Evolutionary conservation across 2,797 vertebrate genomes (phyloP), one percentile per base, ranked within the genome.

Genomic region (Carapus acus): DNA sequence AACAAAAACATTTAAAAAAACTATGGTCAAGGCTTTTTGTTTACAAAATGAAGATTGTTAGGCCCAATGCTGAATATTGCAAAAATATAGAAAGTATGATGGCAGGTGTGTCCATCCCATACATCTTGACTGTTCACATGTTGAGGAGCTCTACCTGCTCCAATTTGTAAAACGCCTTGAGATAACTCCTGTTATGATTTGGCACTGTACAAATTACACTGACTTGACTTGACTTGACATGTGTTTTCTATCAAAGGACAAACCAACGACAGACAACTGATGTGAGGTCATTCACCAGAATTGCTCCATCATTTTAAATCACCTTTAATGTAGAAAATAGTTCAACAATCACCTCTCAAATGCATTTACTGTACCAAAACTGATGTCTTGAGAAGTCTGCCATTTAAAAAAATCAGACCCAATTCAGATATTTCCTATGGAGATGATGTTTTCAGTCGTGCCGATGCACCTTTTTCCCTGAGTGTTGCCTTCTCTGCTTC

Each of bases 401-500:
- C 40, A 50, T 40, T 45, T 23, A 20, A 16, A 49, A 21, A 24
- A 47, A 62, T 46, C 54, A 34, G 8, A 21, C 9, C 5, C 13
- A 15, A 33, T 6, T 18, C 20, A 15, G 27, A 11, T 33, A 7
- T 18, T 19, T 17, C 16, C 47, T 27, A 13, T 14, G 13, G 3
- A 27, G 29, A 16, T 42, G n/a, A 6, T 17, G 4, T 17, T 16
- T 16, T 86, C 82, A 91, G 29, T 92, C 88, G 44, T 80, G 73
- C 22, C 71, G 49, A 36, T 74, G 71, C 12, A 23, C 49, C 29
- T 80, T 83, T 1, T 68, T 79, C 51, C 85, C 85, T 0, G 93
- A 96, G 63, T 88, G 78, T 20, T 82, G 79, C 14, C 94, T 90
- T 21, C 95, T 86, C 76, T 93, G 90, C 17, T 73, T 78, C 78